A percentile compares a stretch with the other conserved stretches of the same genome.
phyloP scores from a whole-genome alignment of 2,888 invertebrate genomes.

The Diarsia brunnea region DNA sequence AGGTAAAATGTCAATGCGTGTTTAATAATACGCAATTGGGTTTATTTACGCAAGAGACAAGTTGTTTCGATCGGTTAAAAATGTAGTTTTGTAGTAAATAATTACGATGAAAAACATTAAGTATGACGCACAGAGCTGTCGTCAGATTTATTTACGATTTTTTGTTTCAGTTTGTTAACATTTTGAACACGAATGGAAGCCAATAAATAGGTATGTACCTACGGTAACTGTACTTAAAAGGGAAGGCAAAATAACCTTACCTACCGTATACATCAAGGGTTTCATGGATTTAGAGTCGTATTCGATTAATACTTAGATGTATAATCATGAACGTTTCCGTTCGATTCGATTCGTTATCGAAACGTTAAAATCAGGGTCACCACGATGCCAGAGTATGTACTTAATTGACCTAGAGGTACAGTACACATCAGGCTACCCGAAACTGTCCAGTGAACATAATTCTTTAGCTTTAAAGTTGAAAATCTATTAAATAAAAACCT shows the following conservation, averaged over 20 bases:
- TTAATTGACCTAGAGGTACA: background rate
- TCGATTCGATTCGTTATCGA: background rate
- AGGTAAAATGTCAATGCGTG: constrained; percentile 32
- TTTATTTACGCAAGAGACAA: constrained; percentile 26
- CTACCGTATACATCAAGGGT: background rate
- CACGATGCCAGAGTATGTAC: background rate
- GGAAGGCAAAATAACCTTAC: background rate
- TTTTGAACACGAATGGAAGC: background rate
- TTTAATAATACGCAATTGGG: constrained; percentile 22
- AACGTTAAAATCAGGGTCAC: background rate
- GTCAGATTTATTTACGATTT: constrained; percentile 17
- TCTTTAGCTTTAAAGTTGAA: too few relatives aligned
- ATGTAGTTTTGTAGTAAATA: constrained; percentile 6
- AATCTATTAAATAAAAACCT: too few relatives aligned
- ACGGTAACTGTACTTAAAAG: background rate
- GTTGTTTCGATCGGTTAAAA: constrained; percentile 27
- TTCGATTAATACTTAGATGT: too few relatives aligned
- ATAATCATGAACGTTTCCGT: background rate
- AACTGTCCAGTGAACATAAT: too few relatives aligned
- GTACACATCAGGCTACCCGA: too few relatives aligned
- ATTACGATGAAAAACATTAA: constrained; percentile 21
- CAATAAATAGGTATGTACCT: background rate
- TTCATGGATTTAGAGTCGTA: background rate
- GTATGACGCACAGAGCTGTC: constrained; percentile 18
- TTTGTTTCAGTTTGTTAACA: constrained; percentile 12